phyloP scores from a whole-genome alignment of 2,888 invertebrate genomes.

The Metopia argyrocephala region DNA sequence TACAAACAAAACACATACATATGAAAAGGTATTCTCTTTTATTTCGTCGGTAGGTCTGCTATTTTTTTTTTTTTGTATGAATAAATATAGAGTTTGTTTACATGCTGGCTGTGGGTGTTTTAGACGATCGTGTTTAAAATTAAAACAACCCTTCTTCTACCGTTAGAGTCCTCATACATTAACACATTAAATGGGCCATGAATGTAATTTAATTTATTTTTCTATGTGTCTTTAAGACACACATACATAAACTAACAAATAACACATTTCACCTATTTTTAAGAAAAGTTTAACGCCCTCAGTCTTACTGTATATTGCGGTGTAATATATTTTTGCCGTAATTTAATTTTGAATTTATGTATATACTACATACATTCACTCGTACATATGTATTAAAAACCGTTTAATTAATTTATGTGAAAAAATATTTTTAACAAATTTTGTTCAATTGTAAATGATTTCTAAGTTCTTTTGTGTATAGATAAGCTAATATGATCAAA shows the following conservation, averaged over 20 bases:
- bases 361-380: too few relatives aligned
- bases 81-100: conserved; percentile 22
- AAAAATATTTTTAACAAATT: too few relatives aligned
- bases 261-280: conserved; percentile 54
- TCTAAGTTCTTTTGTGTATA: too few relatives aligned
- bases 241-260: neutral
- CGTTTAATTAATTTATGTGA: too few relatives aligned
- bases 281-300: conserved; percentile 50
- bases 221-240: neutral
- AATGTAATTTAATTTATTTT: neutral
- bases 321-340: neutral
- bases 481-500: too few relatives aligned
- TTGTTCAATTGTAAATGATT: too few relatives aligned
- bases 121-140: neutral
- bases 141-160: conserved; percentile 53
- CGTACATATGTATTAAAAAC: too few relatives aligned
- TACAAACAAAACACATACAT: neutral
- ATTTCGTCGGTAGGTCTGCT: neutral
- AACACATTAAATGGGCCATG: neutral
- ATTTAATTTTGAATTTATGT: conserved; percentile 17
- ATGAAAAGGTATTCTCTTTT: neutral
- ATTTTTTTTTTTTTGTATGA: neutral
- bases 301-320: neutral
- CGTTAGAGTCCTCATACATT: neutral
- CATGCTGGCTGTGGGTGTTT: conserved; percentile 44